Base-by-base conservation (phyloP, 2,797 vertebrate genomes). In the Rhinatrema bivittatum region DNA sequence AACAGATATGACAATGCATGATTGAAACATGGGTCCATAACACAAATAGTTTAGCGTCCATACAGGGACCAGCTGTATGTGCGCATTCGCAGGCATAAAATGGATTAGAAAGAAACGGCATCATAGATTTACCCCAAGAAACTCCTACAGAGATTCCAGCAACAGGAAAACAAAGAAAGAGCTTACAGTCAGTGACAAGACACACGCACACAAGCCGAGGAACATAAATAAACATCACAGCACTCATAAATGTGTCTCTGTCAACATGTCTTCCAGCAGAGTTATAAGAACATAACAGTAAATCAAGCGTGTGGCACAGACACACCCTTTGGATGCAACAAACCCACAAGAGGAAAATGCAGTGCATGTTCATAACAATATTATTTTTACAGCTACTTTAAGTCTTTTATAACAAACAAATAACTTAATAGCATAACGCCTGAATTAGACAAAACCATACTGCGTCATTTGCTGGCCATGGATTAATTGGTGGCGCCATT, bases 71-170 rank as follows among this genome's bases (percentile, higher is more conserved):
- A 16, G 29, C 39, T 38, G 47, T 50, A 50, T 50, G 47, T 28
- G 20, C 20, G n/a, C n/a, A n/a, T n/a, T 3, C 14, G 67, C 59
- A 58, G 36, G 52, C 38, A 60, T 33, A 50, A 49, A 29, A 67
- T 50, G 47, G 46, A 13, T 37, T 1, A 47, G 50, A 39, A 57
- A 64, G 65, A 64, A 60, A 81, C 66, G 78, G 67, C 74, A 83
- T 71, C 78, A 85, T 74, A 62, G 76, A 89, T 95, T 50, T 96
- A 98, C 94, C 93, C 93, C 89, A 90, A 90, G 86, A 97, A 87
- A 91, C 93, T 98, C 86, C 94, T 97, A 88, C 73, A 87, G 78
- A 64, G 86, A 82, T 84, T 81, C 87, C 72, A 68, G 78, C 61
- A 47, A 84, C 53, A 58, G 52, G 56, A 69, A 82, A 71, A 70